A percentile compares a stretch with the other conserved stretches of the same genome.
phyloP scores from a whole-genome alignment of 2,797 vertebrate genomes.

The Lacerta bilineata region DNA sequence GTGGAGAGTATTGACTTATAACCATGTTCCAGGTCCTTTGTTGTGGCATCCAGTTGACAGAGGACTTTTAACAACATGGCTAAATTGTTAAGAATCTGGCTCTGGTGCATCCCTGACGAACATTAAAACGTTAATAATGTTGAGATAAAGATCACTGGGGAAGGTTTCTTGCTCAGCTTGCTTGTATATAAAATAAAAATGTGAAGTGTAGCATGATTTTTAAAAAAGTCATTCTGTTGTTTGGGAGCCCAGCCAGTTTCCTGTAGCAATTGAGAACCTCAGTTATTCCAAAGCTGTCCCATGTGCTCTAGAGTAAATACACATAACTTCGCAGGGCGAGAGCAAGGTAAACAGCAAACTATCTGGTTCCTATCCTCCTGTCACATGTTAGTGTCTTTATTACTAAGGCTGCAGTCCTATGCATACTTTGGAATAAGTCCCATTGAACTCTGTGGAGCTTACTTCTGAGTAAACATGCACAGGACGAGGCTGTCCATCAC shows the following conservation, averaged over 20 bases:
- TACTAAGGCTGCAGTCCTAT: background rate
- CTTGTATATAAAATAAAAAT: conserved; percentile 10
- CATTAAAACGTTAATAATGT: conserved; percentile 22
- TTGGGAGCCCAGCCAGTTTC: conserved; percentile 32
- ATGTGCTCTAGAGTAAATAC: conserved; percentile 25
- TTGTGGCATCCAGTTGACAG: conserved; percentile 29
- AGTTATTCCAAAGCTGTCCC: conserved; percentile 30
- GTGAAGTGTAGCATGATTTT: background rate
- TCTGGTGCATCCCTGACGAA: conserved; percentile 4
- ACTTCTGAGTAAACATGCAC: background rate
- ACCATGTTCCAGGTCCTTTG: background rate
- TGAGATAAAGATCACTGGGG: conserved; percentile 24
- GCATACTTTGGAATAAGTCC: background rate
- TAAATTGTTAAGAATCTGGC: conserved; percentile 25
- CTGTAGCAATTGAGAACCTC: conserved; percentile 23
- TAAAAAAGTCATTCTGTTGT: background rate
- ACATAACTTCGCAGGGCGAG: background rate
- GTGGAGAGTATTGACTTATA: background rate
- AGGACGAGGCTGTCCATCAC: too few relatives aligned
- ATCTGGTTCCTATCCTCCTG: conserved; percentile 18
- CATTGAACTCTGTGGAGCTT: background rate
- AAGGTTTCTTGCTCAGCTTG: conserved; percentile 18
- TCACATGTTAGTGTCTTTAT: conserved; percentile 6
- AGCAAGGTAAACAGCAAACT: conserved; percentile 23
- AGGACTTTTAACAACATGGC: conserved; percentile 6